These are phyloP conservation scores for Diachasma alloeum DNA, from an alignment of 1,140 invertebrate species.

Conservation along the genomic window DNA sequence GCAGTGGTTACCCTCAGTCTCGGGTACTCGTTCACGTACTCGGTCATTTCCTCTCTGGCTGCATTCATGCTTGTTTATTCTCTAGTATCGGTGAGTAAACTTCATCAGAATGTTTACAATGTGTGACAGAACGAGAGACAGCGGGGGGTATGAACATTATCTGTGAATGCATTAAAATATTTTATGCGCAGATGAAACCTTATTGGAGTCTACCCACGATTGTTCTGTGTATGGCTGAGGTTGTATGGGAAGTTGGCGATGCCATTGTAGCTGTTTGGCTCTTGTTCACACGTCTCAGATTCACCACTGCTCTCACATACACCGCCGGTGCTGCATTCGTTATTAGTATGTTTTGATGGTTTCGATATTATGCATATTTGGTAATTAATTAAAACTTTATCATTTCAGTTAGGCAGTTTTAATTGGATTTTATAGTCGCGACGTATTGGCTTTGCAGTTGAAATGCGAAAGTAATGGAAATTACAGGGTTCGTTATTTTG, in stretches of 20 bases:
- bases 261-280: constrained; percentile 40
- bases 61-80: constrained; percentile 47
- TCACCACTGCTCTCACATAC: constrained; percentile 38
- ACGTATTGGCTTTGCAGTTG: background rate
- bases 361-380: background rate
- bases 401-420: background rate
- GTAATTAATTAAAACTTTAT: background rate
- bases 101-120: background rate
- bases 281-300: constrained; percentile 37
- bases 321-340: constrained; percentile 22
- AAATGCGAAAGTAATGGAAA: background rate
- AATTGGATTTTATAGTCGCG: background rate
- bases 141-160: background rate
- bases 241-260: constrained; percentile 41
- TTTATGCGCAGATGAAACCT: constrained; percentile 38
- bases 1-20: constrained; percentile 41
- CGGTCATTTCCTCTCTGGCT: constrained; percentile 32
- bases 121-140: background rate
- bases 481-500: no score
- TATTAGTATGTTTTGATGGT: constrained; percentile 36
- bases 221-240: constrained; percentile 38
- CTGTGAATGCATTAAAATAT: background rate
- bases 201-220: constrained; percentile 48
- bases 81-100: constrained; percentile 40
- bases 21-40: constrained; percentile 42